Percentiles rank a stretch among this genome's conserved stretches.
phyloP scores from a whole-genome alignment of 35 echinoderm and acorn worm species.

The Lytechinus pictus region DNA sequence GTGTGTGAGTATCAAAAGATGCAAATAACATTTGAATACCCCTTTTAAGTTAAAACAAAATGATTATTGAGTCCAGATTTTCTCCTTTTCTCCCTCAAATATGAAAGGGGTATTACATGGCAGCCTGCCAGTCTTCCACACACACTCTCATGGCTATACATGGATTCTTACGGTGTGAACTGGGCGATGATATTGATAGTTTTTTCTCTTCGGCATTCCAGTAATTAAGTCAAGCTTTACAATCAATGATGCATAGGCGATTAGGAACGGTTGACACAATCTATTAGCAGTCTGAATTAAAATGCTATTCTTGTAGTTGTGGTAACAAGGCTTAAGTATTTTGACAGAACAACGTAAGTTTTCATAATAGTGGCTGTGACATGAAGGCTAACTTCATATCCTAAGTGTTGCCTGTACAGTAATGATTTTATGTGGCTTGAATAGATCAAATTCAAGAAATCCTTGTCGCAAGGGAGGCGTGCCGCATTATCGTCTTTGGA shows the following conservation, averaged over 20 bases:
- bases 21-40: too few species aligned
- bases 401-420: neutral
- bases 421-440: neutral
- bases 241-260: neutral
- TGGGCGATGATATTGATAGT: neutral
- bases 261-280: constrained; percentile 1
- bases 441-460: neutral
- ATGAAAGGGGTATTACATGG: too few species aligned
- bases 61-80: too few species aligned
- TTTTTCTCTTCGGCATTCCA: neutral
- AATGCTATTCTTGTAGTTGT: neutral
- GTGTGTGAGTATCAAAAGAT: too few species aligned
- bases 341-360: neutral
- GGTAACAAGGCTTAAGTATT: neutral
- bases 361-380: neutral
- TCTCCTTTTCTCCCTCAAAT: too few species aligned
- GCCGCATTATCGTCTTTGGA: neutral
- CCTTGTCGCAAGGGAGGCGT: neutral
- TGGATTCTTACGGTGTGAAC: too few species aligned
- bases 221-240: neutral
- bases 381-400: neutral
- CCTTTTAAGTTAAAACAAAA: too few species aligned
- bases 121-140: too few species aligned
- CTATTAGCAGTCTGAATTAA: neutral
- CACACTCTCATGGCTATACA: too few species aligned